phyloP scores from a whole-genome alignment of 2,797 vertebrate species.

The Hydrophis major region DNA sequence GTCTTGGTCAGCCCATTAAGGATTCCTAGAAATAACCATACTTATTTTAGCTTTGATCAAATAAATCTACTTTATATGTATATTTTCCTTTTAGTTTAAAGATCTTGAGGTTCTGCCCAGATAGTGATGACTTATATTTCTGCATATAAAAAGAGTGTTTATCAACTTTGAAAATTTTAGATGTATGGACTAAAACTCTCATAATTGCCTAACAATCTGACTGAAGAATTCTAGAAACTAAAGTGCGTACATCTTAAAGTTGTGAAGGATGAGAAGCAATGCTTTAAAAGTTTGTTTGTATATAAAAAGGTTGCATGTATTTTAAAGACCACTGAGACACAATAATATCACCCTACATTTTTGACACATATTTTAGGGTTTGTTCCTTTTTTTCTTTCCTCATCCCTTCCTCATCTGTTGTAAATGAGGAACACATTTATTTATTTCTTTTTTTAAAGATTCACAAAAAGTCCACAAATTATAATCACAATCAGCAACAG shows the following conservation, averaged over 20 bases:
- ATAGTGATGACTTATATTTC: constrained; percentile 42
- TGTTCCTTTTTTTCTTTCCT: not conserved
- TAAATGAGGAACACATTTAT: constrained; percentile 14
- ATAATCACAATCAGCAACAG: constrained; percentile 23
- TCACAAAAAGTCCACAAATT: constrained; percentile 5
- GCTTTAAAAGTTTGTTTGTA: not conserved
- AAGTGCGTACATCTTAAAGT: not conserved
- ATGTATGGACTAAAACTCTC: not conserved
- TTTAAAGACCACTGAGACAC: constrained; percentile 45
- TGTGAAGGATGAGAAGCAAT: not conserved
- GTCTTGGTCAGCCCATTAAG: not conserved
- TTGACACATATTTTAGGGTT: constrained; percentile 34
- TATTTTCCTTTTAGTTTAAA: not conserved
- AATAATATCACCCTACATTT: constrained; percentile 39
- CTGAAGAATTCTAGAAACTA: not conserved
- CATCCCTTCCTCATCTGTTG: not conserved
- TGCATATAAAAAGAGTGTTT: constrained; percentile 18
- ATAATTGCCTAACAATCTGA: not conserved
- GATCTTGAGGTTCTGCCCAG: not conserved
- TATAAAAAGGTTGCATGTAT: too few relatives aligned
- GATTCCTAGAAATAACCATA: not conserved
- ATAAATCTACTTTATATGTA: not conserved
- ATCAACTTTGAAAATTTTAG: not conserved
- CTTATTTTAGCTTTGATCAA: not conserved
- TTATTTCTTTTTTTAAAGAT: not conserved